Evolutionary conservation across 2,113 vertebrate species (phyloP), one percentile per base, ranked within the genome.

Genomic region (Tympanuchus pallidicinctus): DNA sequence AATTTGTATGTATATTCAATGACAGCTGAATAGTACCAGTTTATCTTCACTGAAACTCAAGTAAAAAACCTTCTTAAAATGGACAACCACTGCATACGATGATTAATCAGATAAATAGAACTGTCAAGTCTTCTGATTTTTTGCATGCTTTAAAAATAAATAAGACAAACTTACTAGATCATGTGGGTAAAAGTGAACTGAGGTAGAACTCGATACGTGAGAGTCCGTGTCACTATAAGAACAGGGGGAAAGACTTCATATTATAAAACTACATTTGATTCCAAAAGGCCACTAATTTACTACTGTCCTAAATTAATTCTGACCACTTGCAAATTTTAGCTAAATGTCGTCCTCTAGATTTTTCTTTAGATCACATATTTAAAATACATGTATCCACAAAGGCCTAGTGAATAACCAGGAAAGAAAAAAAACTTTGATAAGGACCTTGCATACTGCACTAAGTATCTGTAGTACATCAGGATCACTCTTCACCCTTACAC

Each of bases 191-290:
- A 99, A 99, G 97, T 99, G 99, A 98, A 99, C 99, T 99, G 99
- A 99, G 99, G 99, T 99, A 99, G 99, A 99, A 98, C 99, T 99
- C 98, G 99, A 99, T 97, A 99, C 98, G 94, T 99, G 99, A 97
- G 99, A 99, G 97, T 99, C 99, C 43, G 99, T 99, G 96, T 99
- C 99, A 99, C 99, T 99, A 98, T 77, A 98, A 97, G 94, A 96
- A 97, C 92, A 97, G 92, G 85, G 94, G 94, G 89, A 96, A 97
- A 96, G 57, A 95, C 57, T 96, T 97, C 80, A 97, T 81, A 93
- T 94, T 95, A 95, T 96, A 96, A 96, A 86, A 92, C 54, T 88
- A 95, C 34, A 94, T 90, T 95, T 92, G 63, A 80, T 47, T 93
- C 89, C 72, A 92, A 57, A 69, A 91, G 57, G 65, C 45, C 56